phyloP scores from a whole-genome alignment of 2,113 vertebrate genomes.

The Coregonus clupeaformis region DNA sequence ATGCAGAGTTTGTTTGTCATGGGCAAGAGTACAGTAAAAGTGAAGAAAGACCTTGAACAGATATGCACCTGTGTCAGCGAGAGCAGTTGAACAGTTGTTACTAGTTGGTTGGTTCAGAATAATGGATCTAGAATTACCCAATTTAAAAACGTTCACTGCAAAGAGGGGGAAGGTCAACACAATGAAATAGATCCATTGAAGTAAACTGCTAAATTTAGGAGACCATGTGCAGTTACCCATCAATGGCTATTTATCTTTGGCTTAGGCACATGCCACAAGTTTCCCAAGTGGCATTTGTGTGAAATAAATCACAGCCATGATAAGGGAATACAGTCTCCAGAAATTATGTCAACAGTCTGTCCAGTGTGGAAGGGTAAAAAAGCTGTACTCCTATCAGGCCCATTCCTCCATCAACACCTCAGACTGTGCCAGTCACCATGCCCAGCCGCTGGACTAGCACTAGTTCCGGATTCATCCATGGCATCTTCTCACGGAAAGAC shows the following conservation, averaged over 20 bases:
- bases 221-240: no score
- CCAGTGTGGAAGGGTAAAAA: not conserved
- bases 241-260: no score
- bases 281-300: not conserved
- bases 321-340: not conserved
- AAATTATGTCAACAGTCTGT: constrained; percentile 3
- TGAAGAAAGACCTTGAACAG: not conserved
- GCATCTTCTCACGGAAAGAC: constrained; percentile 46
- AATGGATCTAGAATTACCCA: no score
- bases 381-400: not conserved
- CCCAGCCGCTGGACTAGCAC: constrained; percentile 11
- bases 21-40: constrained; percentile 15
- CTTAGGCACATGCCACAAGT: not conserved
- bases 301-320: not conserved
- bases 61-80: no score
- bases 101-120: no score
- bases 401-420: constrained; percentile 35
- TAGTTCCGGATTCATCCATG: constrained; percentile 24
- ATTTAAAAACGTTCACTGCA: no score
- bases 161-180: no score
- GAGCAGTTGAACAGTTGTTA: no score
- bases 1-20: not conserved
- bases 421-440: constrained; percentile 27
- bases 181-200: no score
- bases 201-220: no score